These are phyloP conservation scores for Rhinoraja longicauda DNA, from an alignment of 2,797 vertebrate genomes.

Conservation along the genomic window DNA sequence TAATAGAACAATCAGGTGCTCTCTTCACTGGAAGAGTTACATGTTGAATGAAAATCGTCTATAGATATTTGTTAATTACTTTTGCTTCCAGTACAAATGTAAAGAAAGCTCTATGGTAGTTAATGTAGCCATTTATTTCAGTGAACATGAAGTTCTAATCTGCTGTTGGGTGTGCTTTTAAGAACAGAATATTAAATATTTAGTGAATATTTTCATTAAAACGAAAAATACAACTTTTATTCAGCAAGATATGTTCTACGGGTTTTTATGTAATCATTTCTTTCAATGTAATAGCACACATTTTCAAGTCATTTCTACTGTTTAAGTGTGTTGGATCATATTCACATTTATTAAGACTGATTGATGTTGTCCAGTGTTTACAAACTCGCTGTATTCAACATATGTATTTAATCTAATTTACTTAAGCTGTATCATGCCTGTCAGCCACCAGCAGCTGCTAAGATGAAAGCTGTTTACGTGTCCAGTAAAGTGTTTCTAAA, in stretches of 20 bases:
- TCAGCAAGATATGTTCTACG: background rate
- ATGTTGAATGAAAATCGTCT: background rate
- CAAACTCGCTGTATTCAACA: background rate
- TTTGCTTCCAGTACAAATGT: background rate
- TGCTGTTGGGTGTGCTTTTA: background rate
- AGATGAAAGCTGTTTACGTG: slow-evolving; percentile 36
- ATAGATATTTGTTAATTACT: background rate
- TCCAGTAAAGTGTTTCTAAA: slow-evolving; percentile 11
- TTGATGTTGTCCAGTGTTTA: background rate
- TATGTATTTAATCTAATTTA: slow-evolving; percentile 37
- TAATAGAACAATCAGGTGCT: background rate
- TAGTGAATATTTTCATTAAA: background rate
- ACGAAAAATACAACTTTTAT: background rate
- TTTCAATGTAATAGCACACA: background rate
- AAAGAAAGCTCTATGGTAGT: background rate
- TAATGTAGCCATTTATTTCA: background rate
- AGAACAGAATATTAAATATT: background rate
- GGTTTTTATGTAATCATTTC: background rate
- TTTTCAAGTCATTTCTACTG: background rate
- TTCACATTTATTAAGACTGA: background rate
- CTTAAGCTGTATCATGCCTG: slow-evolving; percentile 10
- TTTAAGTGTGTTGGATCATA: background rate
- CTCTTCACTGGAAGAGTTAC: background rate
- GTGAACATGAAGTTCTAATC: background rate
- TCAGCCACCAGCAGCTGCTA: slow-evolving; percentile 13